Evolutionary conservation across 2,797 vertebrate species (phyloP).

Genomic region (Scyliorhinus canicula): DNA sequence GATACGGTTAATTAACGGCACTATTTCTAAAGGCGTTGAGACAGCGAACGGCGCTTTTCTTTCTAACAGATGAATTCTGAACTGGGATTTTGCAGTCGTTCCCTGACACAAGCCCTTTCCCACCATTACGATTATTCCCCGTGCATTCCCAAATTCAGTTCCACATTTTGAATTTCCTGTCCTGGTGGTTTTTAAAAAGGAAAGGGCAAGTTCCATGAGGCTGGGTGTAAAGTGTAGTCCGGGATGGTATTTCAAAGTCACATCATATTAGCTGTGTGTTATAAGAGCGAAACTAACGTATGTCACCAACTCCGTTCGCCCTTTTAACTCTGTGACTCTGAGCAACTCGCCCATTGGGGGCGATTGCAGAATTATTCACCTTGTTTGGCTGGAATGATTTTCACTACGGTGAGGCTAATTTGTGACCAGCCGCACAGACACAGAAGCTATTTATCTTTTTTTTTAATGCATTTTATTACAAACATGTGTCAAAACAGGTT

Average conservation of each 20-base stretch:
- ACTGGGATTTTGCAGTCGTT: not conserved
- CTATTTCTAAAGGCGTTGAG: not conserved
- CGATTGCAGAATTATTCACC: not conserved
- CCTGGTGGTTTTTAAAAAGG: not conserved
- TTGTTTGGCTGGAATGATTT: not conserved
- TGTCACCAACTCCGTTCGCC: no score
- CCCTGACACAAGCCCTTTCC: not conserved
- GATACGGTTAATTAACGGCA: not conserved
- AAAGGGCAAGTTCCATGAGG: not conserved
- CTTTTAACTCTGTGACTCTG: not conserved
- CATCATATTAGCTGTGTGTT: not conserved
- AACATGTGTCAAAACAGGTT: no score
- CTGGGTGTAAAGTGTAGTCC: not conserved
- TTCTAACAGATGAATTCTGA: not conserved
- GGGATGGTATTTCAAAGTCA: not conserved
- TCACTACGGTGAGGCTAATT: no score
- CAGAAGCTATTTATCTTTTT: not conserved
- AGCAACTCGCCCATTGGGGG: not conserved
- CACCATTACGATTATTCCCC: not conserved
- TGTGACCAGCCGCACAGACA: not conserved
- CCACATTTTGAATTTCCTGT: not conserved
- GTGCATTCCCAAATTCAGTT: not conserved
- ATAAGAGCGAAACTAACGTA: not conserved
- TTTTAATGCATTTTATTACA: no score
- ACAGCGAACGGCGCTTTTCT: not conserved